Evolutionary conservation across 2,888 invertebrate genomes (phyloP), one percentile per base, ranked within the genome.

Genomic region (Caprella mutica): DNA sequence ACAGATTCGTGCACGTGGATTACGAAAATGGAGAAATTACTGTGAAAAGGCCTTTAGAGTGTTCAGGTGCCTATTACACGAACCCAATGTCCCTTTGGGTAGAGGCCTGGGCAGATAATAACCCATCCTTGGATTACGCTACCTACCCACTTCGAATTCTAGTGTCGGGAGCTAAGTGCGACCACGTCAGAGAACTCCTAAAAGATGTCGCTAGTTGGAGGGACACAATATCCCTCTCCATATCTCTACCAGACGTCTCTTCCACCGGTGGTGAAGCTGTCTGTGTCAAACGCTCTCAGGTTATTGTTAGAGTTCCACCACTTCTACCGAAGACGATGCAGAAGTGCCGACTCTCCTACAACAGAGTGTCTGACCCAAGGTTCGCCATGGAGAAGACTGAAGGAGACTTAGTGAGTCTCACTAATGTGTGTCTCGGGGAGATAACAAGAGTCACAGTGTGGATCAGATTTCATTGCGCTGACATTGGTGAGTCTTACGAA

Each of bases 71-170:
- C 30, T 82, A 83, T 66, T 88, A 89, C 70, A 88, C 89, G 0
- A 84, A 84, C 69, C 77, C 89, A 56, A 88, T 90, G 72, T 88
- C 87, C 4, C 80, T 88, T 70, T 86, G 87, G 72, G 83, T 90
- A 61, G 89, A 90, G 71, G 89, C 89, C 33, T 85, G 84, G 52
- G 85, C 87, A 63, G 85, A 83, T 48, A 38, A 51, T 40, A 66
- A 66, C 21, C 68, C 63, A 27, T 57, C 65, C 30, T 84, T 88
- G 63, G 86, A 87, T 70, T 88, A 86, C 71, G 86, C 86, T 70
- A 86, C 87, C 69, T 72, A 87, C 56, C 86, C 87, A 1, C 76
- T 88, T 59, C 76, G 87, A 65, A 78, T 87, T 54, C 77, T 86
- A 66, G 81, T 88, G 8, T 66, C 67, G 4, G 69, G 69, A 40